Percentiles rank a stretch among this genome's conserved stretches.
These are phyloP conservation scores for Entomobrya multifasciata DNA, from an alignment of 2,888 invertebrate genomes.

Conservation along the genomic window DNA sequence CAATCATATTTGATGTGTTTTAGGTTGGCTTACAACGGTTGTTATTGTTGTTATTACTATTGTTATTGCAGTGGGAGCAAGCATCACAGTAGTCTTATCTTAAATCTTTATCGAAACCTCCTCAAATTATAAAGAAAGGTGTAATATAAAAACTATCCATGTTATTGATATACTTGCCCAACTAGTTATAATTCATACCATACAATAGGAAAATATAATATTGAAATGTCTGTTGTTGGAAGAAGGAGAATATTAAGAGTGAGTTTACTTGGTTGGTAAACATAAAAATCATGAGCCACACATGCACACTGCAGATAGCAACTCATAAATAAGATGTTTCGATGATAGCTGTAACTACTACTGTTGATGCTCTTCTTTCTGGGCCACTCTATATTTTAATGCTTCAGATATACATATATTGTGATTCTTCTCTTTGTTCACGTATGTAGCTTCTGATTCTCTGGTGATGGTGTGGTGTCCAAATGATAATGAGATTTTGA, in stretches of 20 bases:
- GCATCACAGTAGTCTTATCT: conserved; percentile 55
- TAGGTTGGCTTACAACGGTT: conserved; percentile 44
- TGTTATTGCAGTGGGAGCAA: conserved; percentile 59
- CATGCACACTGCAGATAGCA: conserved; percentile 10
- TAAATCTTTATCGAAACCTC: conserved; percentile 55
- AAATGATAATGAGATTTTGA: conserved; percentile 68
- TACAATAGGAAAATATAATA: not conserved
- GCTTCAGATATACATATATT: conserved; percentile 10
- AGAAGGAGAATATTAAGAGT: not conserved
- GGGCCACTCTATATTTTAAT: not conserved
- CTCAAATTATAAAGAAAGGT: conserved; percentile 16
- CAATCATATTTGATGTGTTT: conserved; percentile 50
- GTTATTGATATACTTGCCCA: not conserved
- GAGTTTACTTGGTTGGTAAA: conserved; percentile 5
- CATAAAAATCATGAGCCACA: conserved; percentile 49
- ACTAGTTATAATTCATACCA: not conserved
- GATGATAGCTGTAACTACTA: conserved; percentile 65
- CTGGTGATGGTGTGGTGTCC: conserved; percentile 58
- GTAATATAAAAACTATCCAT: not conserved
- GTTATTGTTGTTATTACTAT: conserved; percentile 66
- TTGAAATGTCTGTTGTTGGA: no score
- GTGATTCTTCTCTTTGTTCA: conserved; percentile 5
- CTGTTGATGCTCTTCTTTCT: conserved; percentile 1
- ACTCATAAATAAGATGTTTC: conserved; percentile 70
- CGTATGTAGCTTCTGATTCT: not conserved